Evolutionary conservation across 1,140 invertebrate species (phyloP).

Genomic region (Diprion similis): DNA sequence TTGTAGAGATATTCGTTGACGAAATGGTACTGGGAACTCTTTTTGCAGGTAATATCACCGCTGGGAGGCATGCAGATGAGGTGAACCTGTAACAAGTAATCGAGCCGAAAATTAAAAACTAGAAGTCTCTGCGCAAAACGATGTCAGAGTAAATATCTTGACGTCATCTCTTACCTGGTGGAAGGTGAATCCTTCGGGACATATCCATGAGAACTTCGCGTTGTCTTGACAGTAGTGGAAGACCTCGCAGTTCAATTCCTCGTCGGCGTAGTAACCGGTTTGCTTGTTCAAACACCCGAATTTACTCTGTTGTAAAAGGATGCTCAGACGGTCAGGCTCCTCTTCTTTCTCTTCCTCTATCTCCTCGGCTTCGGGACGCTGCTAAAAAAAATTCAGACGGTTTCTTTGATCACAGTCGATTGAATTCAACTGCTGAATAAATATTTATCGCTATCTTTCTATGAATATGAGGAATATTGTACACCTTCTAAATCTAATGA

Average conservation of each 20-base stretch:
- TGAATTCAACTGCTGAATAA: too few species aligned
- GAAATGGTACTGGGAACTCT: constrained; percentile 89
- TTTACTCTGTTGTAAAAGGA: constrained; percentile 82
- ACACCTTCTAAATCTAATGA: too few species aligned
- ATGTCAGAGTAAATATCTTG: constrained; percentile 13
- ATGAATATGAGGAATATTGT: constrained; percentile 1
- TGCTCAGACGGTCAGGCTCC: constrained; percentile 82
- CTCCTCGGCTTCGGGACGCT: constrained; percentile 59
- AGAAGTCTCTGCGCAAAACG: background rate
- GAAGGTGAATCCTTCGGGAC: constrained; percentile 90
- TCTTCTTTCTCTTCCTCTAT: constrained; percentile 80
- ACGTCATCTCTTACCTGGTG: constrained; percentile 74
- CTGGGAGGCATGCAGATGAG: constrained; percentile 92
- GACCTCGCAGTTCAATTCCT: constrained; percentile 87
- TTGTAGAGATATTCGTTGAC: constrained; percentile 94
- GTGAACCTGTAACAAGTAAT: constrained; percentile 71
- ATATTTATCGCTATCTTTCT: background rate
- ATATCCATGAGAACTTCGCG: constrained; percentile 91
- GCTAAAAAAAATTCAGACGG: background rate
- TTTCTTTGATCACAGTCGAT: too few species aligned
- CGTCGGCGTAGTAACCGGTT: constrained; percentile 91
- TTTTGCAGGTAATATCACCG: constrained; percentile 87
- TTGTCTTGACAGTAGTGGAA: constrained; percentile 95
- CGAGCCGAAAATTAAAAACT: background rate
- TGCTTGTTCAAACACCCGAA: constrained; percentile 82